Base-by-base conservation (phyloP, 2,797 vertebrate genomes). In the Acanthurus lineatus region DNA sequence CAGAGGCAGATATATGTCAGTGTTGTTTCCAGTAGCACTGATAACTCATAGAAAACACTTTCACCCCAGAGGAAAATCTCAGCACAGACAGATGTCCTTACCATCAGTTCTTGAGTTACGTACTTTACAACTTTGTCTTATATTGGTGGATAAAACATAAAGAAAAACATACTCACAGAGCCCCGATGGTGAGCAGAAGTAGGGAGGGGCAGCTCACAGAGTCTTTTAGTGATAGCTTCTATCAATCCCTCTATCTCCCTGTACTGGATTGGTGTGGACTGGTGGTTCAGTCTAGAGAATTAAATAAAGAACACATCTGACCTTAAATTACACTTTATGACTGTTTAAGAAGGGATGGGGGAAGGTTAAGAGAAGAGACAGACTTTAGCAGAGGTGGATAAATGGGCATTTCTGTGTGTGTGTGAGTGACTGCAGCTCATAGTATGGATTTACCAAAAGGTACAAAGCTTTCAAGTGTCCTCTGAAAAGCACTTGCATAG, bases 221-320 rank as follows among this genome's bases (percentile, higher is more conserved):
- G 97, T 60, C 94, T 93, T 73, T 62, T 90, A 77, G 96, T 93
- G 87, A 96, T 84, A 32, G 94, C 88, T 89, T 95, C 92, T 8
- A 98, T 83, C 83, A 99, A 80, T 59, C 87, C 91, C 85, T 91
- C 94, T 28, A 99, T 77, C 56, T 95, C 93, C 67, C 78, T 84
- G 69, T 97, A 98, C 19, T 96, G 97, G 58, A 99, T 95, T 12
- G 97, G 97, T 64, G 49, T 92, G 86, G 88, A 92, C 93, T 98
- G 95, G 76, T 99, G 97, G 82, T 97, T 95, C 74, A 95, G 94
- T 91, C 98, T 99, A 87, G 35, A 73, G 17, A 69, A 66, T 47
- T 11, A 85, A 10, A 65, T 17, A 61, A 40, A n/a, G 32, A 7
- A 48, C 52, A 61, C 16, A 60, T 1, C 11, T 42, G 32, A 59